phyloP scores from a whole-genome alignment of 2,113 vertebrate species.

The Axis porcinus region DNA sequence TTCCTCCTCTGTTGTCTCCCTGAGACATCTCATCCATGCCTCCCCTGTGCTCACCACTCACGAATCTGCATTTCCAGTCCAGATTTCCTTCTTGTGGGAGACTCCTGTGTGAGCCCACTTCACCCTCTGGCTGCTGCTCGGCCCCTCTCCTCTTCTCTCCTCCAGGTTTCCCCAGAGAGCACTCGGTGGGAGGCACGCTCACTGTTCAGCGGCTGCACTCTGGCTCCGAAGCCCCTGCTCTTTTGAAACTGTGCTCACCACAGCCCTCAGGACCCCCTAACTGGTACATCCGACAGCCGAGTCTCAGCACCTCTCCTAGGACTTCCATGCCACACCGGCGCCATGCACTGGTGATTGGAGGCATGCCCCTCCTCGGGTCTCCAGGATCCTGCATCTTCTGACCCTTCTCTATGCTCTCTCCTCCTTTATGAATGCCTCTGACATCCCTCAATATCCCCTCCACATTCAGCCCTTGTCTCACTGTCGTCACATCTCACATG shows the following conservation, averaged over 20 bases:
- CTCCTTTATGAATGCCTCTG: neutral
- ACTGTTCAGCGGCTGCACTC: neutral
- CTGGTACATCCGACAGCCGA: fast-evolving
- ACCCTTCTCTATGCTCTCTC: neutral
- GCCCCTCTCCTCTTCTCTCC: neutral
- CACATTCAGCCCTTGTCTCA: neutral
- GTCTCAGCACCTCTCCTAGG: neutral
- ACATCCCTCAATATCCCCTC: too few relatives aligned
- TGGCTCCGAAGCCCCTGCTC: neutral
- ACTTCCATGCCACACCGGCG: neutral
- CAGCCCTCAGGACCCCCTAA: neutral
- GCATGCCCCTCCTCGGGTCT: neutral
- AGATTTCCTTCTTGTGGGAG: neutral
- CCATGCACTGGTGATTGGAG: neutral
- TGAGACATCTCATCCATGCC: neutral
- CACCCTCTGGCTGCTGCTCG: neutral
- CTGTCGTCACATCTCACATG: neutral
- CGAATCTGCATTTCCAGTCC: neutral
- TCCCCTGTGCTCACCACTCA: neutral
- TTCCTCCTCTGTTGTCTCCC: neutral
- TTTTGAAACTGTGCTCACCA: neutral
- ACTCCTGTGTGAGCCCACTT: neutral
- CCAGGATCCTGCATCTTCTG: neutral
- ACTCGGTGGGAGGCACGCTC: neutral
- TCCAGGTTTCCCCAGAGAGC: neutral